A percentile compares a stretch with the other conserved stretches of the same genome.
Evolutionary conservation across 2,113 vertebrate genomes (phyloP).

Genomic region (Thamnophis sirtalis): DNA sequence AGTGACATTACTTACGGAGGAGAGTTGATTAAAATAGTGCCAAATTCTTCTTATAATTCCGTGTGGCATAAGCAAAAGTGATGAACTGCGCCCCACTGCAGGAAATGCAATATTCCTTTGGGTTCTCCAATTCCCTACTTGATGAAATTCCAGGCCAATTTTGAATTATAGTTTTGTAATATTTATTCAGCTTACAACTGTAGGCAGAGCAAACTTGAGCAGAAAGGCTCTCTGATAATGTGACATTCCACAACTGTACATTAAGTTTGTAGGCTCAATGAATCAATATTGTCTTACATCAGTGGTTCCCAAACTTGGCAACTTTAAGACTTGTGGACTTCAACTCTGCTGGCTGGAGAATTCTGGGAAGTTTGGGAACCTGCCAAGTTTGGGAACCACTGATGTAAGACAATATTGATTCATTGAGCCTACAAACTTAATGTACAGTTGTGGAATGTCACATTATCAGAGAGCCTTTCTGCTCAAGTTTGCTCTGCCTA

Average conservation of each 20-base stretch:
- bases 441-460: no score
- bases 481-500: no score
- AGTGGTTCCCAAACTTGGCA: no score
- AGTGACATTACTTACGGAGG: conserved; percentile 1
- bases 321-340: no score
- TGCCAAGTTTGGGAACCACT: no score
- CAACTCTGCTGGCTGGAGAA: no score
- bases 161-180: background rate
- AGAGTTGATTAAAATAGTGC: background rate
- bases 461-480: no score
- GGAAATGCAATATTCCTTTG: background rate
- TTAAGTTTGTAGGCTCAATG: background rate
- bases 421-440: no score
- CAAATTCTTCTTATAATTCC: background rate
- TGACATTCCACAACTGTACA: background rate
- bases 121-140: background rate
- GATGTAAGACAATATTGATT: no score
- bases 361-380: no score
- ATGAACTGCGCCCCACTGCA: background rate
- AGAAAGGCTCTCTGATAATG: background rate
- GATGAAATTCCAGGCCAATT: background rate
- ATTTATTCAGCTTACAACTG: background rate
- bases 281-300: background rate
- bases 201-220: background rate
- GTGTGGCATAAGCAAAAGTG: background rate